These are phyloP conservation scores for Campopleginae sp. DNA, from an alignment of 2,888 invertebrate species.

Conservation along the genomic window DNA sequence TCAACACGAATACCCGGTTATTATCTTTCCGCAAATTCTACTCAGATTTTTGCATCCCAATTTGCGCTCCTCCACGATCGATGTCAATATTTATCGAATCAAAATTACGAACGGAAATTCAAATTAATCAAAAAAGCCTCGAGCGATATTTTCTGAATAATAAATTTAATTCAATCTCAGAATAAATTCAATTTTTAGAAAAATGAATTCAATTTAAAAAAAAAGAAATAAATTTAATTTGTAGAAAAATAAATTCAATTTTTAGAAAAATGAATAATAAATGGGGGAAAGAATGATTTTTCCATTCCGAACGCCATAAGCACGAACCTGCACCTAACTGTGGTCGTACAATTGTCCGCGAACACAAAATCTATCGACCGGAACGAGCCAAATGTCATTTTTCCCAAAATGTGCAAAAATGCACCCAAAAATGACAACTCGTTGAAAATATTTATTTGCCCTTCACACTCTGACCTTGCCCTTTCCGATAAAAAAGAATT, in stretches of 20 bases:
- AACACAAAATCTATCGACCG: not conserved
- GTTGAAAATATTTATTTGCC: not conserved
- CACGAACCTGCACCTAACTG: too few relatives aligned
- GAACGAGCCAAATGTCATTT: not conserved
- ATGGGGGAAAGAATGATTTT: too few relatives aligned
- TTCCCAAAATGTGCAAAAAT: not conserved
- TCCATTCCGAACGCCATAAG: too few relatives aligned
- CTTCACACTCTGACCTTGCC: not conserved
- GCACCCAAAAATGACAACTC: not conserved
- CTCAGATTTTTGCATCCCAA: not conserved
- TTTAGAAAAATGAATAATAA: too few relatives aligned
- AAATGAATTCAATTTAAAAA: too few relatives aligned
- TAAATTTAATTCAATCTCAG: too few relatives aligned
- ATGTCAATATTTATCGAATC: not conserved
- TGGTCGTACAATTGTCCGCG: too few relatives aligned
- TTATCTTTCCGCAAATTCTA: slow-evolving; percentile 3
- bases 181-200: too few relatives aligned
- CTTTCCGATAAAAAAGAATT: not conserved
- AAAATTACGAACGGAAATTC: not conserved
- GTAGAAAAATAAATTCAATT: too few relatives aligned
- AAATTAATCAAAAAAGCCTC: not conserved
- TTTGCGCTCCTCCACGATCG: not conserved
- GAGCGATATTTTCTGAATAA: too few relatives aligned
- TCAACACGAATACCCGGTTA: not conserved
- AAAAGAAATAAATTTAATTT: too few relatives aligned